Base-by-base conservation (phyloP, 2,888 invertebrate genomes). In the Rotaria macrura region DNA sequence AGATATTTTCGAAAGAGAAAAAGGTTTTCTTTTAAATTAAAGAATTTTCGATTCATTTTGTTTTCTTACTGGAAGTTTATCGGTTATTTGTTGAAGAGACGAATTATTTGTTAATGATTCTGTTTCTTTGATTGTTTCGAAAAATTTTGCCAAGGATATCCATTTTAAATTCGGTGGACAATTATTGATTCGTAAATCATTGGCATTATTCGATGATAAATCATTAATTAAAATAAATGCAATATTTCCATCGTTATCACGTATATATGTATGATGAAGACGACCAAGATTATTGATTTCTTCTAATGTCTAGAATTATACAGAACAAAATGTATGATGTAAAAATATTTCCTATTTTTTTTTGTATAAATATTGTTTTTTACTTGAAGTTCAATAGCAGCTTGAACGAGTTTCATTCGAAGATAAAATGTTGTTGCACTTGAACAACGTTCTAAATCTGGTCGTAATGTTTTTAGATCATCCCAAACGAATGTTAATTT, bases 241-340 rank as follows among this genome's bases (percentile, higher is more conserved):
- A 4, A 43, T 38, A 79, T 40, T 79, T 43, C 43, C 79, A 79
- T 79, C 40, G 43, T 79, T 79, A 43, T 79, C 79, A 79, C 79
- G 79, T 65, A 98, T 92, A 0, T 97, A 96, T 89, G 95, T 95
- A 91, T 96, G 95, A 92, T 95, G 96, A 83, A 98, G 92, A 91
- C 96, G 96, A 9, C 99, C 98, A 89, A 99, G 93, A 91, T 99
- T 97, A 89, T 95, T 95, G 86, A 96, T 93, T 88, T 96, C 95
- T 12, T 96, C 92, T 0, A 96, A 95, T 40, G 94, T 94, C 93
- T 97, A 93, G 25, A 89, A 89, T 86, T 83, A n/a, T n/a, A n/a
- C 1, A 40, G 14, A 20, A 25, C 4, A 34, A 34, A 43, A 47
- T 40, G 0, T n/a, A 23, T 17, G 23, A 55, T 47, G 10, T 84